These are phyloP conservation scores for Gymnoscelis rufifasciata DNA, from an alignment of 2,888 invertebrate species.

Conservation along the genomic window DNA sequence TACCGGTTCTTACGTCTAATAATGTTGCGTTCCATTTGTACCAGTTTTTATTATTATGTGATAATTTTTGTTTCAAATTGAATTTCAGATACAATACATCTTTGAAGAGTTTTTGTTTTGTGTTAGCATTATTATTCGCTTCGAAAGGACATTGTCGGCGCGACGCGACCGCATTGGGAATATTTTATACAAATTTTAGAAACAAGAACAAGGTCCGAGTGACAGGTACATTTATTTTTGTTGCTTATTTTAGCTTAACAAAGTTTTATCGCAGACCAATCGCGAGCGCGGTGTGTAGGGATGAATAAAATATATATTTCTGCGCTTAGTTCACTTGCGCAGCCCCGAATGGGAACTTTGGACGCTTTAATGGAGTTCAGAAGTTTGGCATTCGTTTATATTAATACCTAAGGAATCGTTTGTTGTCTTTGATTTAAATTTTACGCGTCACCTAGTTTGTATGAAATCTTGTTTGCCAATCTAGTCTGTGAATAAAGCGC, in stretches of 20 bases:
- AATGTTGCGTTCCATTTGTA: neutral
- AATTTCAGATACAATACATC: slow-evolving; percentile 44
- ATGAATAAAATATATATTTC: slow-evolving; percentile 75
- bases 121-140: slow-evolving; percentile 53
- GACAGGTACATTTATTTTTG: slow-evolving; percentile 76
- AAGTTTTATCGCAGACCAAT: slow-evolving; percentile 70
- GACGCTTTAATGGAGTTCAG: slow-evolving; percentile 68
- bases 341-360: slow-evolving; percentile 65
- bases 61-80: slow-evolving; percentile 30
- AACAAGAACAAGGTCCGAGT: slow-evolving; percentile 73
- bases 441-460: slow-evolving; percentile 58
- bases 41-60: neutral
- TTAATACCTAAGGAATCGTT: slow-evolving; percentile 63
- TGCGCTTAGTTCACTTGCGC: slow-evolving; percentile 57
- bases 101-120: slow-evolving; percentile 42
- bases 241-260: slow-evolving; percentile 72
- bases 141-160: slow-evolving; percentile 56
- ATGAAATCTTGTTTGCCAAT: slow-evolving; percentile 63
- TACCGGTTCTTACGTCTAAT: neutral
- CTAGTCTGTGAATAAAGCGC: slow-evolving; percentile 40
- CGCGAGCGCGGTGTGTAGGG: slow-evolving; percentile 59
- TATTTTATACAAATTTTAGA: slow-evolving; percentile 79
- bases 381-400: slow-evolving; percentile 72
- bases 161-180: slow-evolving; percentile 63
- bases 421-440: slow-evolving; percentile 71